Conservation (phyloP, 2,113 vertebrate species). For the Balaeniceps rex region DNA sequence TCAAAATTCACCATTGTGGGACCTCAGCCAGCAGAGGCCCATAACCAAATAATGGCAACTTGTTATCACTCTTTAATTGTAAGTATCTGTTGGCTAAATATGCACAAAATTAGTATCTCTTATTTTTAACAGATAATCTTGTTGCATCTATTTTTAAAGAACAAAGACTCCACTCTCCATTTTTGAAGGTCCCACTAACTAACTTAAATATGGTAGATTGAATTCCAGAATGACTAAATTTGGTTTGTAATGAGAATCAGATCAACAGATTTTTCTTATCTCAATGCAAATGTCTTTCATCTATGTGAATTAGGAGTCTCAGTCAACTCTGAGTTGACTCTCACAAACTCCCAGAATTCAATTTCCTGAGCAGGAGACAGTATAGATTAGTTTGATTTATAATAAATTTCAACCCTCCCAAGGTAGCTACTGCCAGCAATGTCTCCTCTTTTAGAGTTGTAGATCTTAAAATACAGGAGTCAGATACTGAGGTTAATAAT, state of each 20-base stretch:
- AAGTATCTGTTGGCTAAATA: slow-evolving; percentile 20
- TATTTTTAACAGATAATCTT: not conserved
- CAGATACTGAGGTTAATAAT: slow-evolving; percentile 48
- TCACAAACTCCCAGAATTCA: slow-evolving; percentile 9
- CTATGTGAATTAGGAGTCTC: slow-evolving; percentile 5
- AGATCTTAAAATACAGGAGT: slow-evolving; percentile 30
- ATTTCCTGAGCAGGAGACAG: slow-evolving; percentile 37
- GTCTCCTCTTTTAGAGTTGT: slow-evolving; percentile 10
- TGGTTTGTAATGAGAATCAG: slow-evolving; percentile 16
- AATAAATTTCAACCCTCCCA: slow-evolving; percentile 38
- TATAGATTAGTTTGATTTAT: slow-evolving; percentile 57
- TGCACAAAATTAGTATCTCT: not conserved
- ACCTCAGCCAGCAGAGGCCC: slow-evolving; percentile 23
- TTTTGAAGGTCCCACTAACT: not conserved
- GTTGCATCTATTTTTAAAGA: not conserved
- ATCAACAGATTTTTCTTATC: slow-evolving; percentile 48
- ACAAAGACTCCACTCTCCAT: not conserved
- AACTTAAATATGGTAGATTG: not conserved
- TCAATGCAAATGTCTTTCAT: not conserved
- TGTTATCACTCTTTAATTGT: slow-evolving; percentile 29
- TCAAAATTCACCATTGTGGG: slow-evolving; percentile 21
- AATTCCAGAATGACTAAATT: not conserved
- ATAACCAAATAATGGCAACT: slow-evolving; percentile 27
- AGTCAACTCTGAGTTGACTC: not conserved
- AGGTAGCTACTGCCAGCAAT: slow-evolving; percentile 3